Conservation (phyloP, 2,888 invertebrate genomes). For the Ceraclea dissimilis region DNA sequence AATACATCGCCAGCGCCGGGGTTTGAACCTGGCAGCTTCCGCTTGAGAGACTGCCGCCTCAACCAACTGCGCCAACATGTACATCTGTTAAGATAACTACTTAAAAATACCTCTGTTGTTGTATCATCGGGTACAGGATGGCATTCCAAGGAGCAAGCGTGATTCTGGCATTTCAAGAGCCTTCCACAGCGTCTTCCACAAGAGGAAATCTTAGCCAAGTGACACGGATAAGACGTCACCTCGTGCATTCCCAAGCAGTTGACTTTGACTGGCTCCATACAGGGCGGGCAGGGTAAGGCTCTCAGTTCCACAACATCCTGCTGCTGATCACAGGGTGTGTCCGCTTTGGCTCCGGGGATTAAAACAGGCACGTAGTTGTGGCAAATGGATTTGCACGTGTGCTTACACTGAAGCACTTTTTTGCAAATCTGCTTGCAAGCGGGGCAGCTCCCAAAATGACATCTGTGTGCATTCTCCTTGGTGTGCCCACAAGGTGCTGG, state of each 20-base stretch:
- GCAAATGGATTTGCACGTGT: conserved; percentile 64
- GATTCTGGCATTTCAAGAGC: conserved; percentile 67
- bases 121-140: conserved; percentile 39
- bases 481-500: conserved; percentile 81
- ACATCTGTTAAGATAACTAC: no score
- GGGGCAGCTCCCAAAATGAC: conserved; percentile 80
- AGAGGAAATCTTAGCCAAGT: conserved; percentile 60
- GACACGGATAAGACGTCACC: conserved; percentile 58
- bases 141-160: conserved; percentile 64
- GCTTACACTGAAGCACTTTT: conserved; percentile 53
- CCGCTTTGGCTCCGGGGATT: conserved; percentile 50
- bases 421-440: conserved; percentile 72
- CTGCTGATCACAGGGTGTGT: conserved; percentile 60
- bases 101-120: no score
- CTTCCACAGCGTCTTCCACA: conserved; percentile 76
- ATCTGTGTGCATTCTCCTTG: conserved; percentile 62
- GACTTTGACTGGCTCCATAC: conserved; percentile 60
- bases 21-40: no score
- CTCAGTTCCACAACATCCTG: conserved; percentile 45
- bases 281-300: conserved; percentile 62
- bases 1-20: no score
- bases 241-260: conserved; percentile 70
- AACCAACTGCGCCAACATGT: no score
- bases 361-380: conserved; percentile 67
- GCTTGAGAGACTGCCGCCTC: no score